Percentiles rank a stretch among this genome's conserved stretches.
Conservation (phyloP, 2,797 vertebrate species). For the Tangara arthus region DNA sequence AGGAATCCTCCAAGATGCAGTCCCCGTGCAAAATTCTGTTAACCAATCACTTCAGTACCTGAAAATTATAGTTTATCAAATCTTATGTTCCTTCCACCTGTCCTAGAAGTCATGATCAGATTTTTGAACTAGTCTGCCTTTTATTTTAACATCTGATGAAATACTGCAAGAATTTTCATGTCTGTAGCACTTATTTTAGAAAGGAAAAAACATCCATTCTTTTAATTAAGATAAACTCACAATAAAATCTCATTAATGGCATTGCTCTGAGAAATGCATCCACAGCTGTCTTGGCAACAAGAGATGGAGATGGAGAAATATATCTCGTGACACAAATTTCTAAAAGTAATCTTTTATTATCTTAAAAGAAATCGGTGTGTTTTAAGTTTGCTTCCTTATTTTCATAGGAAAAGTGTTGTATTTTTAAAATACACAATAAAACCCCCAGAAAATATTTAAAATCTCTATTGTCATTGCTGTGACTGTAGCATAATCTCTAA, state of each 20-base stretch:
- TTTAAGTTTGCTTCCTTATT: background rate
- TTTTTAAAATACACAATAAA: background rate
- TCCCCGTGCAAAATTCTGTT: background rate
- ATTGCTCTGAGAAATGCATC: background rate
- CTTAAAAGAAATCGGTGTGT: background rate
- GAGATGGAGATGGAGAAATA: background rate
- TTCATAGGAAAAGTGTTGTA: background rate
- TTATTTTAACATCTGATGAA: background rate
- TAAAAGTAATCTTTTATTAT: background rate
- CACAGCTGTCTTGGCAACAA: background rate
- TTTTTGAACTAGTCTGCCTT: background rate
- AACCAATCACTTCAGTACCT: background rate
- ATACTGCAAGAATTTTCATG: background rate
- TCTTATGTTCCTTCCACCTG: background rate
- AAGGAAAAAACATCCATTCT: background rate
- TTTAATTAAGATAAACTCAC: background rate
- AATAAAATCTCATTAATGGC: background rate
- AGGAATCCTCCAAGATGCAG: background rate
- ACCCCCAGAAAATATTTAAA: background rate
- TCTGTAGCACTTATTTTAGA: background rate
- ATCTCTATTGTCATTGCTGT: background rate
- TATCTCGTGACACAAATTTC: background rate
- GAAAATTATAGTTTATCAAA: background rate
- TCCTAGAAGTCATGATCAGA: background rate
- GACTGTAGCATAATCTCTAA: slow-evolving; percentile 24